A percentile compares a stretch with the other conserved stretches of the same genome.
Conservation (phyloP, 1,140 invertebrate genomes). For the Musca vetustissima region DNA sequence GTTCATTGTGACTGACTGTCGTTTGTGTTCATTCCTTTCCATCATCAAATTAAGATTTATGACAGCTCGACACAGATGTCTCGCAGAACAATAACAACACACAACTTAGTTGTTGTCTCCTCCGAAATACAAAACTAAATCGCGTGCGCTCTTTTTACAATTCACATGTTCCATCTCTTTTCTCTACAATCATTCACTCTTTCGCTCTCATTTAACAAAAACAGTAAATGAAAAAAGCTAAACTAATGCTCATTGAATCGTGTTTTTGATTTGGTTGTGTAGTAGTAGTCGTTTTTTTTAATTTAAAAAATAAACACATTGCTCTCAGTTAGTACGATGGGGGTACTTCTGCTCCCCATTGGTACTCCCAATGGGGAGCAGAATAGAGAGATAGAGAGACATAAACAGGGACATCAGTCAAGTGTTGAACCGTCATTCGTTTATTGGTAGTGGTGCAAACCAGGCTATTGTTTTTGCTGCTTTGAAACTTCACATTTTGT, state of each 20-base stretch:
- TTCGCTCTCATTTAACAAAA: background rate
- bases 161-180: background rate
- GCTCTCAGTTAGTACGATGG: no score
- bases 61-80: slow-evolving; percentile 25
- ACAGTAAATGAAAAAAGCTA: no score
- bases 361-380: no score
- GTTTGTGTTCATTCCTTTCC: background rate
- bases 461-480: background rate
- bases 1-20: slow-evolving; percentile 13
- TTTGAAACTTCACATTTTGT: background rate
- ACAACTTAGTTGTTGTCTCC: background rate
- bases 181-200: background rate
- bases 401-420: no score
- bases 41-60: slow-evolving; percentile 27
- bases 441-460: no score
- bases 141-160: slow-evolving; percentile 5
- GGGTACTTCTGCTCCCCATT: no score
- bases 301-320: slow-evolving; percentile 6
- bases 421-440: no score
- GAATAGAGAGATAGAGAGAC: no score
- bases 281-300: background rate
- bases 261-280: background rate
- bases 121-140: slow-evolving; percentile 4
- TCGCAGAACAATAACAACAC: background rate
- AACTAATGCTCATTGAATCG: background rate